Evolutionary conservation across 2,113 vertebrate genomes (phyloP), one percentile per base, ranked within the genome.

Genomic region (Gasterosteus aculeatus): DNA sequence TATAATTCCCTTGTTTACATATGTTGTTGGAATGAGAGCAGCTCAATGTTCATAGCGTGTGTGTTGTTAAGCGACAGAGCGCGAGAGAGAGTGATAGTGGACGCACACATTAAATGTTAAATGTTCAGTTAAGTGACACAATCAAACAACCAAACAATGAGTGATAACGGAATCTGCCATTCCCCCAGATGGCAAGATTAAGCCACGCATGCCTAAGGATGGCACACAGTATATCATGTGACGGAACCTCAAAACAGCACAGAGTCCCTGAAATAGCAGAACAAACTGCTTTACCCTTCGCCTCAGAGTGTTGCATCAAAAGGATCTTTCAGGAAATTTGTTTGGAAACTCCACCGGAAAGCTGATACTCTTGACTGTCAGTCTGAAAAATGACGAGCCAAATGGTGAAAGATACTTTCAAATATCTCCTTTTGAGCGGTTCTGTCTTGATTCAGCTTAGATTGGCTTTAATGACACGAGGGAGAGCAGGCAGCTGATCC

Each of bases 401-500:
- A 46, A 46, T 46, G 44, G 14, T 46, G 12, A 75, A 70, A 79
- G 44, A 82, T 44, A 46, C 53, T 26, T 31, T 49, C 65, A 73
- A 19, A 51, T 4, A 61, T 75, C 7, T 81, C 46, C 65, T 59
- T 65, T 51, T 62, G 66, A 16, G 10, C n/a, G 59, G 65, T 44
- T 78, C 73, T 73, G 77, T 66, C 56, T 64, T 29, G 26, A 58
- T 81, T 77, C 81, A 87, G 80, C 53, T 71, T 78, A n/a, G 26
- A 49, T 57, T 39, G 41, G 81, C 69, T 80, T 69, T 67, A 75
- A 79, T 77, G 19, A 77, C 85, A 74, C 46, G 31, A 11, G 65
- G 19, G 62, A 77, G 78, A 84, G 83, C 69, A 77, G 82, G 70
- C 59, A 51, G 59, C 56, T 85, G 86, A 88, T 91, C 80, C 78